A percentile compares a stretch with the other conserved stretches of the same genome.
These are phyloP conservation scores for Pteromalus puparum DNA, from an alignment of 1,140 invertebrate genomes.

Conservation along the genomic window DNA sequence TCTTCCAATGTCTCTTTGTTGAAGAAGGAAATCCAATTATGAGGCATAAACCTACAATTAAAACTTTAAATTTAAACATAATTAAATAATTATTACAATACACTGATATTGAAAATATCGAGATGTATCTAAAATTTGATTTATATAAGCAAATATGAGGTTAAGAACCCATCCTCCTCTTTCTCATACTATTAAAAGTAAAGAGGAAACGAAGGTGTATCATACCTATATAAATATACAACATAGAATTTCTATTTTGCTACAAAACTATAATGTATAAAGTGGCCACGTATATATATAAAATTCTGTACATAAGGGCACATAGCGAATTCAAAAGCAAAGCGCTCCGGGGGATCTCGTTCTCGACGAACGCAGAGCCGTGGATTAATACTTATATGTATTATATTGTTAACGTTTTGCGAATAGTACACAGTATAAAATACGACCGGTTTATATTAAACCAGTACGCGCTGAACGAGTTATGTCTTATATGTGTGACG, in stretches of 20 bases:
- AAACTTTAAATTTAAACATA: no score
- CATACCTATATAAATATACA: neutral
- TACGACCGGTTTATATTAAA: slow-evolving; percentile 67
- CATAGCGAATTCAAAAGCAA: neutral
- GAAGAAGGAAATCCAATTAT: no score
- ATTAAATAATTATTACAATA: no score
- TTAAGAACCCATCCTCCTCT: neutral
- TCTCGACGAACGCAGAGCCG: neutral
- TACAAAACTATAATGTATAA: slow-evolving; percentile 39
- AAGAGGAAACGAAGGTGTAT: no score
- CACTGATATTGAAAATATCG: no score
- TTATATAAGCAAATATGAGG: no score
- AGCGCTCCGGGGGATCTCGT: neutral
- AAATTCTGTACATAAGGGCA: slow-evolving; percentile 19
- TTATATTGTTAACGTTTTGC: slow-evolving; percentile 30
- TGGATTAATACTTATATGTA: neutral
- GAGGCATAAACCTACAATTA: no score
- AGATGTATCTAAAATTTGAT: no score
- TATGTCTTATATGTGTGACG: neutral
- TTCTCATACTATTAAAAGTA: neutral
- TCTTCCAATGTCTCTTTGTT: no score
- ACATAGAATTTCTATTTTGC: slow-evolving; percentile 45
- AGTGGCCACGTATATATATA: slow-evolving; percentile 7
- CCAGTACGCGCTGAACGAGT: slow-evolving; percentile 42
- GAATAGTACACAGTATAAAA: neutral